Base-by-base conservation (phyloP, 2,113 vertebrate genomes). In the Labeo catla region DNA sequence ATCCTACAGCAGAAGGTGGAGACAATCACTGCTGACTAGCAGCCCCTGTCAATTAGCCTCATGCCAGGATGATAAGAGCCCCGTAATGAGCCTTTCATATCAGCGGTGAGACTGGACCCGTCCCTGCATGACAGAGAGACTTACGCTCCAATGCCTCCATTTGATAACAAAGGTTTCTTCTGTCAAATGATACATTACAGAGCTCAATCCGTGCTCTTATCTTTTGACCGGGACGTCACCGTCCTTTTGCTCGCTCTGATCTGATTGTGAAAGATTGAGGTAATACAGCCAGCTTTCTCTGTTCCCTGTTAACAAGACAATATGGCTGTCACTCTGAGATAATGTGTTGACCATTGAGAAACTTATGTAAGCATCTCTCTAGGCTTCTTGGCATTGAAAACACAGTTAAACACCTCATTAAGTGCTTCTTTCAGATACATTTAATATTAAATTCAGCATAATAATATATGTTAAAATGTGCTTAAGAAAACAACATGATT, bases 71-170 rank as follows among this genome's bases (percentile, higher is more conserved):
- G 97, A 98, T 98, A 98, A 97, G 94, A 92, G 92, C 91, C 93
- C 93, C 93, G 93, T 97, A 98, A 98, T 98, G 96, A 96, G 93
- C 94, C 93, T 95, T 95, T 96, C 96, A 92, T 98, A 98, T 98
- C 97, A 96, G 91, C 90, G 86, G 88, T 91, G 95, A 92, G 95
- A 93, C 95, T 94, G 93, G 92, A 94, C 23, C 49, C 94, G 90
- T 86, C 93, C 93, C 93, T 94, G 93, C 93, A 93, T 93, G 94
- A 93, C 84, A 92, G 91, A 91, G 94, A 93, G 95, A 96, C 93
- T 92, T 94, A 95, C 95, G 94, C 92, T 96, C 87, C 94, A 94
- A 73, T 90, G 93, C 95, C 95, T 95, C 85, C 74, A 95, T 96
- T 95, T 96, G 97, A 98, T 97, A 97, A 94, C 92, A 92, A 92